Conservation (phyloP, 2,888 invertebrate genomes). For the Plebejus melissa region DNA sequence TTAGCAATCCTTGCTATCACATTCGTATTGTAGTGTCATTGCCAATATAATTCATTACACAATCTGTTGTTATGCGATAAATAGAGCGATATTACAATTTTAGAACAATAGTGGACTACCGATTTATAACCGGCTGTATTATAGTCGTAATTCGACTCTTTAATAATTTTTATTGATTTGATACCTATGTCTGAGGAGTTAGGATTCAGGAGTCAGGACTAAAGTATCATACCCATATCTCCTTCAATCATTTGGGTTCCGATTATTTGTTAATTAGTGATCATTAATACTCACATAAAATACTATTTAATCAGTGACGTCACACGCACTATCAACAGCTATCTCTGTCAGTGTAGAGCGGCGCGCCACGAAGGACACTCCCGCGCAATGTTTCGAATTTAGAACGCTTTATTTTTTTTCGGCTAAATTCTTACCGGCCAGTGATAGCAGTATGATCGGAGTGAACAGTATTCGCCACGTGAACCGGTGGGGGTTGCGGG, state of each 20-base stretch:
- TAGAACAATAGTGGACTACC: too few relatives aligned
- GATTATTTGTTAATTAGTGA: background rate
- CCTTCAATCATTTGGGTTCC: background rate
- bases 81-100: too few relatives aligned
- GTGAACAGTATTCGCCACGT: slow-evolving; percentile 49
- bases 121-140: too few relatives aligned
- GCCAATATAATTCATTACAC: too few relatives aligned
- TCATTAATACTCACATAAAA: background rate
- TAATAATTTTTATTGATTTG: too few relatives aligned
- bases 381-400: slow-evolving; percentile 25
- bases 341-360: slow-evolving; percentile 3
- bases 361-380: slow-evolving; percentile 22
- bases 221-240: too few relatives aligned
- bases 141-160: too few relatives aligned
- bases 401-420: background rate
- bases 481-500: slow-evolving; percentile 49
- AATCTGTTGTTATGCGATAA: too few relatives aligned
- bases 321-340: slow-evolving; percentile 2
- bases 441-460: slow-evolving; percentile 2
- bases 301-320: slow-evolving; percentile 17
- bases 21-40: too few relatives aligned
- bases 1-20: too few relatives aligned
- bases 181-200: too few relatives aligned
- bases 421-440: background rate
- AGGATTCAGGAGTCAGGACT: too few relatives aligned